A percentile compares a stretch with the other conserved stretches of the same genome.
Evolutionary conservation across 2,113 vertebrate genomes (phyloP).

Genomic region (Origma solitaria): DNA sequence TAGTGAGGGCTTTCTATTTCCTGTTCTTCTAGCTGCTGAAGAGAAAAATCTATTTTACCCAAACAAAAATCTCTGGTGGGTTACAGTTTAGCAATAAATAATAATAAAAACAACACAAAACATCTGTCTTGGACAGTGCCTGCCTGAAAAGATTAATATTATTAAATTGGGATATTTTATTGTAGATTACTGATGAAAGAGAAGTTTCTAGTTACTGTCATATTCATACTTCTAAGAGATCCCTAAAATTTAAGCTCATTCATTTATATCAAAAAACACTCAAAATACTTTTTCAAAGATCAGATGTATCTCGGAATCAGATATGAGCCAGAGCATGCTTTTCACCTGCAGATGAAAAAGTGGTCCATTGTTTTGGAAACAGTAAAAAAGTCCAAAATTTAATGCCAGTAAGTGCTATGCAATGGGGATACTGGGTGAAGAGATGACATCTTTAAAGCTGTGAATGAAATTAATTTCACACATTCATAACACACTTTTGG

Average conservation of each 20-base stretch:
- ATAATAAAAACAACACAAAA: background rate
- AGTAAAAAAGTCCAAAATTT: background rate
- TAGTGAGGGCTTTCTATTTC: background rate
- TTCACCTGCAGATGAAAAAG: background rate
- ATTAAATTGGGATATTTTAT: background rate
- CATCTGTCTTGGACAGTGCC: background rate
- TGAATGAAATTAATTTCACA: background rate
- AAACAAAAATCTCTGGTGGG: background rate
- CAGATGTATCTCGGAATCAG: background rate
- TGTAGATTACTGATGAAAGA: background rate
- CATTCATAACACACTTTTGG: background rate
- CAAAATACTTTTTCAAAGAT: background rate
- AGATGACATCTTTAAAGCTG: background rate
- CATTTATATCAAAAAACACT: background rate
- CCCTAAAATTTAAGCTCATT: background rate
- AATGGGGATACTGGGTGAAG: background rate
- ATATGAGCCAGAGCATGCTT: background rate
- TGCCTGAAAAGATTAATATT: background rate
- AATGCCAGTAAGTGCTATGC: fast-evolving
- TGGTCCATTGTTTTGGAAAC: background rate
- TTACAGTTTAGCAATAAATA: background rate
- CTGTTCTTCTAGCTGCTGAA: background rate
- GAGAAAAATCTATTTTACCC: background rate
- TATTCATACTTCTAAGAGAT: background rate
- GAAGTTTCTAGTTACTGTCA: background rate